Evolutionary conservation across 2,797 vertebrate species (phyloP), one percentile per base, ranked within the genome.

Genomic region (Spondyliosoma cantharus): DNA sequence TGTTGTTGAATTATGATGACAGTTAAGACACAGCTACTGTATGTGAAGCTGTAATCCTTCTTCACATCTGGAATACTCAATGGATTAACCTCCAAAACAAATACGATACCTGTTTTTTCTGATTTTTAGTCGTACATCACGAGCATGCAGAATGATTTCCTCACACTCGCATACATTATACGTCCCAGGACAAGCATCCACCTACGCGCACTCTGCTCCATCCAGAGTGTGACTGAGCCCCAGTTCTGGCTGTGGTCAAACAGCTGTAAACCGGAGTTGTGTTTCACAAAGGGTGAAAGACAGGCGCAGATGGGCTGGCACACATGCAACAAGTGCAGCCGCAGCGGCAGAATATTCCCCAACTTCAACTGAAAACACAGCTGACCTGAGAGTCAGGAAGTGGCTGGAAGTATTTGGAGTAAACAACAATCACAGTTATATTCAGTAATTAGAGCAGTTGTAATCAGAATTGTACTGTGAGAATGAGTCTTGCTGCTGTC

Each of bases 211-310:
- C 73, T 60, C 29, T 12, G 53, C 50, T 71, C 65, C 53, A 29
- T 46, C 68, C 63, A 54, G 76, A 78, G 66, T 59, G 57, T 25
- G 72, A 72, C 80, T 48, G 57, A 83, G 78, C 83, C 56, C 68
- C 13, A 54, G 45, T 62, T 49, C 56, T 62, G 63, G 74, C 61
- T 56, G 53, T 43, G 60, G 61, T 60, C 56, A 62, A 59, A 72
- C 95, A 95, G 95, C 95, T 96, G 95, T 86, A 90, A 68, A 66
- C 25, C 2, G 77, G 92, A 78, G 29, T 95, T 89, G 58, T 71
- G 84, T 96, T 96, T 95, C 95, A 90, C 77, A 86, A 67, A 68
- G 87, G 67, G 64, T 93, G 94, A 96, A 74, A 72, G 93, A 92
- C 84, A 77, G 92, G 71, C 90, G 76, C 95, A 96, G 96, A 93